phyloP scores from a whole-genome alignment of 2,113 vertebrate species.

The Chunga burmeisteri region DNA sequence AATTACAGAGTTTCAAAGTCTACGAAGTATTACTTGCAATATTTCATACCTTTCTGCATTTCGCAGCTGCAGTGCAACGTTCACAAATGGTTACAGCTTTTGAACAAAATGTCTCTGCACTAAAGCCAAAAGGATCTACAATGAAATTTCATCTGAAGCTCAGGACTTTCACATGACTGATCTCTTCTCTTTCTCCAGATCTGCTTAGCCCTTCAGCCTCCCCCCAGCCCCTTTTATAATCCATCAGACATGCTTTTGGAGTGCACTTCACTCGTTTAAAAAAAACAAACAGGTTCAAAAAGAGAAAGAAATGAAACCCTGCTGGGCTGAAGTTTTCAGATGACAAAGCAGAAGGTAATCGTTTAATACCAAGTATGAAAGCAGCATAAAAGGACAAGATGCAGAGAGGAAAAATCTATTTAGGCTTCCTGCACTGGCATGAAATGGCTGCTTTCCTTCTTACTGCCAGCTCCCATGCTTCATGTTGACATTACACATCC shows the following conservation, averaged over 20 bases:
- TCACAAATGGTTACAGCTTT: slow-evolving; percentile 71
- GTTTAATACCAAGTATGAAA: slow-evolving; percentile 59
- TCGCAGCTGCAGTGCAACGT: slow-evolving; percentile 54
- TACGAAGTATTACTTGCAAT: slow-evolving; percentile 55
- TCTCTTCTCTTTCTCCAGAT: slow-evolving; percentile 60
- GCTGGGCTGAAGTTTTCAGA: slow-evolving; percentile 62
- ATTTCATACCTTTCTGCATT: slow-evolving; percentile 48
- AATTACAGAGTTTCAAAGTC: slow-evolving; percentile 67
- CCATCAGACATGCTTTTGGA: slow-evolving; percentile 45
- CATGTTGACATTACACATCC: slow-evolving; percentile 89
- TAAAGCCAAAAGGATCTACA: slow-evolving; percentile 62
- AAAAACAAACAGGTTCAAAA: slow-evolving; percentile 47
- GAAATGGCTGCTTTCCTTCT: slow-evolving; percentile 83
- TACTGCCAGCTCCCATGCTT: slow-evolving; percentile 83
- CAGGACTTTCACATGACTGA: slow-evolving; percentile 69
- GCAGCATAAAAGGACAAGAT: slow-evolving; percentile 70
- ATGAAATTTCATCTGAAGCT: slow-evolving; percentile 71
- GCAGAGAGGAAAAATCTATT: slow-evolving; percentile 59
- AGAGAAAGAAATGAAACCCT: slow-evolving; percentile 54
- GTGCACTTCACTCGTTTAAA: slow-evolving; percentile 29
- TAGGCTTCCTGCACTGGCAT: slow-evolving; percentile 80
- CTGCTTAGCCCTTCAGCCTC: slow-evolving; percentile 31
- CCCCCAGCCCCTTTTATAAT: background rate
- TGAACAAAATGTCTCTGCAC: slow-evolving; percentile 59
- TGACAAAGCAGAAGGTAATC: slow-evolving; percentile 69